Base-by-base conservation (phyloP, 2,888 invertebrate genomes). In the Ochlodes sylvanus region DNA sequence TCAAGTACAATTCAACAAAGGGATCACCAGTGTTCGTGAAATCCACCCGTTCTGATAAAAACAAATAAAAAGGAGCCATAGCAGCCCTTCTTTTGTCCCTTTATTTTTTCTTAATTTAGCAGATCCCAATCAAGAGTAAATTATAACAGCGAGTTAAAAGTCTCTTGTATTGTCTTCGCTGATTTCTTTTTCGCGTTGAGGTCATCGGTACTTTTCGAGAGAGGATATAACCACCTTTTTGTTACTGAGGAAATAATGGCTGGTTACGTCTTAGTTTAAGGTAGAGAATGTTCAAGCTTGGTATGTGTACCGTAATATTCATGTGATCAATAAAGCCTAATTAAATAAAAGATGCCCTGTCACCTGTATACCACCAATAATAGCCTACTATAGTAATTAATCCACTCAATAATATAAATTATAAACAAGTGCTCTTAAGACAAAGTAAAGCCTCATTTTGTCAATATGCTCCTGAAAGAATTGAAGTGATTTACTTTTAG, bases 61-160 rank as follows among this genome's bases (percentile, higher is more conserved):
- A 57, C 42, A 63, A 79, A 83, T 86, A 85, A 82, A 76, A 79
- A 78, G 75, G 84, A 32, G 88, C 87, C 88, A 89, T 88, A 88
- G 81, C 77, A 69, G 69, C 75, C 76, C 75, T 73, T 76, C 81
- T 82, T 88, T 90, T 89, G 87, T 87, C 79, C 83, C 82, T 89
- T 90, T 92, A 89, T 91, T 92, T 92, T 92, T 92, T 93, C 91
- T 92, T 93, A 92, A 92, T 93, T 93, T 90, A 87, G 81, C 89
- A 90, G 92, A 93, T 93, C 90, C 84, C 91, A 92, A 93, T 93
- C 92, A 90, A 86, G 84, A 88, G 89, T 91, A 92, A 92, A 92
- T 92, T 92, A 91, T 92, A 92, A 92, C 89, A 89, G 91, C 81
- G 86, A 89, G 87, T 90, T 89, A 89, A 88, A 89, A 89, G 89